Conservation (phyloP, 2,888 invertebrate genomes). For the Eubasilissa splendida region DNA sequence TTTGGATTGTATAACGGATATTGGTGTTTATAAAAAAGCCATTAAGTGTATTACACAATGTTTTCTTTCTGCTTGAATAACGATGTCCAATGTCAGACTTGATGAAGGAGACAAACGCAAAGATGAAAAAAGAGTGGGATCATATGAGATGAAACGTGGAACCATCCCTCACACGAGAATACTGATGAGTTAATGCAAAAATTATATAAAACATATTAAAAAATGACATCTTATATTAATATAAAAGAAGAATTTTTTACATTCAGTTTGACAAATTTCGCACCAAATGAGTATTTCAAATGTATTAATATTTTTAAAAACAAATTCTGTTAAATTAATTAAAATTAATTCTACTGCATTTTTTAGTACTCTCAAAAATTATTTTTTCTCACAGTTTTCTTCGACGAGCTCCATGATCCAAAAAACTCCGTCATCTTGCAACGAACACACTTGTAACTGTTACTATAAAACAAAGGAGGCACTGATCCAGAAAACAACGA, state of each 20-base stretch:
- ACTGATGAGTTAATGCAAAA: too few species aligned
- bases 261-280: too few species aligned
- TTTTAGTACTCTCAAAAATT: too few species aligned
- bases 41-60: conserved; percentile 38
- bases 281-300: too few species aligned
- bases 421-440: conserved; percentile 69
- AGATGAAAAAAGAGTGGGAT: conserved; percentile 11
- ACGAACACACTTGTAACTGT: conserved; percentile 1
- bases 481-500: too few species aligned
- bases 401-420: conserved; percentile 66
- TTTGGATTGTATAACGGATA: conserved; percentile 40
- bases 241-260: too few species aligned
- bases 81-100: conserved; percentile 34
- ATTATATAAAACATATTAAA: too few species aligned
- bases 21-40: conserved; percentile 28
- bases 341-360: too few species aligned
- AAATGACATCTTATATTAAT: too few species aligned
- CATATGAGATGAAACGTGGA: conserved; percentile 30
- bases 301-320: too few species aligned
- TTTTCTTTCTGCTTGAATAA: conserved; percentile 21
- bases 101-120: background rate
- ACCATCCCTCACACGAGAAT: background rate
- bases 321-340: too few species aligned
- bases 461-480: too few species aligned
- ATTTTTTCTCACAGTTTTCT: conserved; percentile 42